Conservation (phyloP, 2,113 vertebrate genomes). For the Micronisus gabar region DNA sequence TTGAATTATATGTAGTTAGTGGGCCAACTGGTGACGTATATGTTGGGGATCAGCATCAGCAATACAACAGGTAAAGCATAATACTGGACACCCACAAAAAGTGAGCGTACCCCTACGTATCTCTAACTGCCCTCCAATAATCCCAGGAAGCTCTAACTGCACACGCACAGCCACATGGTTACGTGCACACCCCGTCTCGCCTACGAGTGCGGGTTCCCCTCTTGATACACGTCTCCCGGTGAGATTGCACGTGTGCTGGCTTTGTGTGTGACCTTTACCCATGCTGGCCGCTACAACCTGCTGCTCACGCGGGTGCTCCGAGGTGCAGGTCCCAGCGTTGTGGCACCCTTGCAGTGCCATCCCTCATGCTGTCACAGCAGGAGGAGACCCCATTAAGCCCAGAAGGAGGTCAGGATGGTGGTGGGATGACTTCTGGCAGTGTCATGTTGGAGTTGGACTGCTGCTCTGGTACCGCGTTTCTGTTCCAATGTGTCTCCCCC, state of each 20-base stretch:
- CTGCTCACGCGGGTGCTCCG: rapidly evolving
- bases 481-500: not conserved
- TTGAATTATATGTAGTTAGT: not conserved
- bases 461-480: not conserved
- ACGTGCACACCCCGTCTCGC: rapidly evolving
- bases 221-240: not conserved
- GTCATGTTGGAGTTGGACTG: not conserved
- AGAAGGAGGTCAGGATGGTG: not conserved
- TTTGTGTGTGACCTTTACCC: not conserved
- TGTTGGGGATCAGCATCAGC: not conserved
- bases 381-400: not conserved
- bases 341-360: not conserved
- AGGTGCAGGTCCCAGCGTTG: not conserved
- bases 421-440: not conserved
- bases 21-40: not conserved
- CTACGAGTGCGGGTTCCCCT: rapidly evolving
- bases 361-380: not conserved
- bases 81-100: not conserved
- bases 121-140: not conserved
- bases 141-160: not conserved
- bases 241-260: not conserved
- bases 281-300: not conserved
- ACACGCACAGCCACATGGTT: rapidly evolving
- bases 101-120: no score
- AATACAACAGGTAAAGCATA: not conserved